Evolutionary conservation across 1,140 invertebrate genomes (phyloP).

Genomic region (Platyura marginata): DNA sequence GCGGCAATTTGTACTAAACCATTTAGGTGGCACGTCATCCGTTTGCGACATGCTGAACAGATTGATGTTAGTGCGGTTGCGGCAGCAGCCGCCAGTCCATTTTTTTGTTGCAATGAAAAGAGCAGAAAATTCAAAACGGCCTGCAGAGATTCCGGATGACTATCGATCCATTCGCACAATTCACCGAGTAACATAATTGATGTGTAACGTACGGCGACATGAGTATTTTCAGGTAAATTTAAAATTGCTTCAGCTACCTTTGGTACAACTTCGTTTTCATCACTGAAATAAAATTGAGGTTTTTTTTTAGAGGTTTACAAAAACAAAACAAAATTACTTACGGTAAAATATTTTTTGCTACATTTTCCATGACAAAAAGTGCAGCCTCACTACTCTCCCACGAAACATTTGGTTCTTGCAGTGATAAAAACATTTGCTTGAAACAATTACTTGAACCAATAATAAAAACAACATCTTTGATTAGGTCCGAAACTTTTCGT

Average conservation of each 20-base stretch:
- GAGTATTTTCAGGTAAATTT: slow-evolving; percentile 62
- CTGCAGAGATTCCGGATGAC: slow-evolving; percentile 62
- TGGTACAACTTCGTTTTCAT: slow-evolving; percentile 80
- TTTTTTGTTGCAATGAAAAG: slow-evolving; percentile 46
- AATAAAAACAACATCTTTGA: slow-evolving; percentile 96
- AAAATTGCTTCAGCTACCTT: slow-evolving; percentile 85
- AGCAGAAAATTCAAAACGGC: slow-evolving; percentile 65
- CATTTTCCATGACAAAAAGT: slow-evolving; percentile 87
- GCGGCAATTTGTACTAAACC: slow-evolving; percentile 65
- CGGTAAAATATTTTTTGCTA: slow-evolving; percentile 91
- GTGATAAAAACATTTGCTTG: slow-evolving; percentile 67
- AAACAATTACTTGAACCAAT: slow-evolving; percentile 85
- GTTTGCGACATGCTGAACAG: slow-evolving; percentile 57
- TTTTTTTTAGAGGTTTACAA: neutral
- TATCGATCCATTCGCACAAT: slow-evolving; percentile 88
- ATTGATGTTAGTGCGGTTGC: slow-evolving; percentile 44
- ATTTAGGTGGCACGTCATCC: slow-evolving; percentile 64
- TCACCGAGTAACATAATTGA: slow-evolving; percentile 80
- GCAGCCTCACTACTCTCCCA: slow-evolving; percentile 93
- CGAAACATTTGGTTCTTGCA: slow-evolving; percentile 44
- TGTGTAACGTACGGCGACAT: slow-evolving; percentile 76
- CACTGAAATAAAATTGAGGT: slow-evolving; percentile 33
- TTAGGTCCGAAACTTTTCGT: slow-evolving; percentile 73
- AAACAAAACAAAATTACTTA: slow-evolving; percentile 42
- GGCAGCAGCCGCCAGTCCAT: slow-evolving; percentile 53